Conservation (phyloP, 2,888 invertebrate genomes). For the Sericinus montela region DNA sequence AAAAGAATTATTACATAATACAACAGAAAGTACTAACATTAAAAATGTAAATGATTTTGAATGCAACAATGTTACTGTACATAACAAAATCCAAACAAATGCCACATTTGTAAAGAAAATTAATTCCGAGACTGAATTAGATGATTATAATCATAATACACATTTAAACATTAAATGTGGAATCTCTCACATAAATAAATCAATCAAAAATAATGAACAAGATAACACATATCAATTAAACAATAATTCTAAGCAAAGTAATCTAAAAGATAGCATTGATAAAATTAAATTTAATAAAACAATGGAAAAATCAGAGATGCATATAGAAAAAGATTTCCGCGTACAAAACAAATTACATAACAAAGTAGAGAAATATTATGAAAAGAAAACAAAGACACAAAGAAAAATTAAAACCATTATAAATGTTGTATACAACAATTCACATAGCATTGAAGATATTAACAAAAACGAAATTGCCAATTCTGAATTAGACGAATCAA, state of each 20-base stretch:
- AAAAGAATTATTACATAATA: not conserved
- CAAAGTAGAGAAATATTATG: not conserved
- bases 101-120: not conserved
- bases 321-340: not conserved
- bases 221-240: not conserved
- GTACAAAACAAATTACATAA: not conserved
- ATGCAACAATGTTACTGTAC: not conserved
- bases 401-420: constrained; percentile 45
- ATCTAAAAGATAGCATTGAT: not conserved
- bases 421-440: constrained; percentile 35
- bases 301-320: not conserved
- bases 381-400: constrained; percentile 12
- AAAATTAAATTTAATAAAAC: not conserved
- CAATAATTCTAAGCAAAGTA: not conserved
- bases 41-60: not conserved
- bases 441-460: constrained; percentile 18
- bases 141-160: not conserved
- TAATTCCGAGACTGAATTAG: not conserved
- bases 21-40: not conserved
- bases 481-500: constrained; percentile 19
- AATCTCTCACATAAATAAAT: not conserved
- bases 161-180: not conserved
- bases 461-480: constrained; percentile 22
- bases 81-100: not conserved
- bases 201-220: not conserved